Evolutionary conservation across 2,888 invertebrate species (phyloP), one percentile per base, ranked within the genome.

Genomic region (Synergus japonicus): DNA sequence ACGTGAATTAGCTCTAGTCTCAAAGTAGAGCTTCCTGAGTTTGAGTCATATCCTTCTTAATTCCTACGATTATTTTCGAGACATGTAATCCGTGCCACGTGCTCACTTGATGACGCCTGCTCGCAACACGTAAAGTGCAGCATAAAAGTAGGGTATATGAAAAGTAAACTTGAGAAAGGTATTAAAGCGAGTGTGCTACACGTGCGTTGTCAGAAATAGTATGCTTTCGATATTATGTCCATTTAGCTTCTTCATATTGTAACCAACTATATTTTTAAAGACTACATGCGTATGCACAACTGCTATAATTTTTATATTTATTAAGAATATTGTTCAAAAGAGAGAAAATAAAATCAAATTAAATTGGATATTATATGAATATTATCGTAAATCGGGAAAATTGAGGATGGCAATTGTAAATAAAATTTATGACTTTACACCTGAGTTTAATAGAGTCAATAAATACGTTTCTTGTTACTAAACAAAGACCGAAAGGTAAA

Each of bases 21-120:
- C 0, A 22, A 29, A 49, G 37, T 54, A 37, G 37, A 37, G 37
- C 49, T 73, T 73, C 73, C 73, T 73, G 73, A 73, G 73, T 54
- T 73, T 73, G 73, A 73, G 54, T 73, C 73, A 73, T 73, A 73
- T 73, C 73, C 73, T 73, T 73, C 54, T 73, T 73, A 22, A 22
- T 22, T 22, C 73, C 73, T 73, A 73, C 73, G 49, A 73, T 73
- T 73, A 73, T 73, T 73, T 73, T 49, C 73, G 73, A 73, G 67
- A 44, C 67, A 67, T 67, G 49, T 49, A 73, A 73, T 73, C 37
- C 73, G 73, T 37, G 73, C 29, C 73, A 73, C 73, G 73, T 73
- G 73, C 49, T 73, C 49, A 54, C 37, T 49, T 54, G n/a, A 37
- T 54, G 73, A 54, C 73, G 73, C 73, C 29, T 49, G 73, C 54